A percentile compares a stretch with the other conserved stretches of the same genome.
Conservation (phyloP, 2,113 vertebrate genomes). For the Thryonomys swinderianus region DNA sequence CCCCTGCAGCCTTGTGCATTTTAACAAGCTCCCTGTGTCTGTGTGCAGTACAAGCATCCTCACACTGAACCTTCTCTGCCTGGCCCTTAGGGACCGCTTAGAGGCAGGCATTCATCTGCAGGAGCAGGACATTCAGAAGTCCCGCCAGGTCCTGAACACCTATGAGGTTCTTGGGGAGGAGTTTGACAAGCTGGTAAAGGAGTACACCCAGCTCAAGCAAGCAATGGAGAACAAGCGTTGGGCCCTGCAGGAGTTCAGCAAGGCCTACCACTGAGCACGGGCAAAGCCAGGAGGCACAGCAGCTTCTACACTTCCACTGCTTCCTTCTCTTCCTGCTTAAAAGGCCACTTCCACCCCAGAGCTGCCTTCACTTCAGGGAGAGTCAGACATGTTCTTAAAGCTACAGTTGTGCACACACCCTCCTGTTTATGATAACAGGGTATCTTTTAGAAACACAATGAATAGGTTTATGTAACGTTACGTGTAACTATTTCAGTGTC, state of each 20-base stretch:
- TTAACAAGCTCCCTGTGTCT: not conserved
- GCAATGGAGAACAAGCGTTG: constrained; percentile 78
- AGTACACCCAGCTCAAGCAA: constrained; percentile 81
- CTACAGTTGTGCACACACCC: not conserved
- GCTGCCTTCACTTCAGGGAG: not conserved
- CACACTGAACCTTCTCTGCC: constrained; percentile 27
- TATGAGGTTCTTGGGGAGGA: constrained; percentile 84
- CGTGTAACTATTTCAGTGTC: constrained; percentile 32
- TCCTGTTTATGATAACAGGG: not conserved
- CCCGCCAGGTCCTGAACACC: constrained; percentile 71
- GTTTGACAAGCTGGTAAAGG: constrained; percentile 83
- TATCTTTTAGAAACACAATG: constrained; percentile 39
- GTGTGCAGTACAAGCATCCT: not conserved
- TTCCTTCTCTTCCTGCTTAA: not conserved
- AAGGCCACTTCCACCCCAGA: not conserved
- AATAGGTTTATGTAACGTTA: constrained; percentile 45
- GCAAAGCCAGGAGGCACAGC: not conserved
- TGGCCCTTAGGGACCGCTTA: constrained; percentile 76
- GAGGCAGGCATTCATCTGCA: constrained; percentile 72
- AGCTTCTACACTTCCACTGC: accelerated
- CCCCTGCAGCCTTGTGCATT: not conserved
- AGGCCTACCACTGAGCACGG: constrained; percentile 52
- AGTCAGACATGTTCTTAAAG: not conserved
- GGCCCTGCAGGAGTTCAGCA: constrained; percentile 82
- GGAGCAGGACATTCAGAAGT: constrained; percentile 78